phyloP scores from a whole-genome alignment of 2,113 vertebrate genomes.

The Calyptommatus sinebrachiatus region DNA sequence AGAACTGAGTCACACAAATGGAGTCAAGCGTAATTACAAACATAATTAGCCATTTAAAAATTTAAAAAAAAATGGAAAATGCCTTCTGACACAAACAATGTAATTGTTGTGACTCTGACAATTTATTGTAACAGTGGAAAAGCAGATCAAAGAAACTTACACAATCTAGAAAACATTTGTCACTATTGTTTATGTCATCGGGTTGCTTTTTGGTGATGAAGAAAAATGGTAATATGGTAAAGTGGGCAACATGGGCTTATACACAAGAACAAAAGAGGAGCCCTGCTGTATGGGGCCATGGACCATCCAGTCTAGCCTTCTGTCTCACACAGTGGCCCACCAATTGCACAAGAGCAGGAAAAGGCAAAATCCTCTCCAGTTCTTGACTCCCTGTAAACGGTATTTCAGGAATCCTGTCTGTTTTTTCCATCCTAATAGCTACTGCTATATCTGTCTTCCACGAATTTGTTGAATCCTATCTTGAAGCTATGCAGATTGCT shows the following conservation, averaged over 20 bases:
- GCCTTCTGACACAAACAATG: constrained; percentile 7
- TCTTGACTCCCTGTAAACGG: too few relatives aligned
- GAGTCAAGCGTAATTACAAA: constrained; percentile 48
- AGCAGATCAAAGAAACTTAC: constrained; percentile 11
- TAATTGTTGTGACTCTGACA: not conserved
- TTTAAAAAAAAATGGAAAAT: constrained; percentile 27
- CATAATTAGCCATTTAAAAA: constrained; percentile 46
- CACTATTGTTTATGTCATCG: constrained; percentile 25
- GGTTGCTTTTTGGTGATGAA: constrained; percentile 8
- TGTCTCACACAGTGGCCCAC: too few relatives aligned
- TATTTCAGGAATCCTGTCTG: too few relatives aligned
- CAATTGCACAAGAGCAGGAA: too few relatives aligned
- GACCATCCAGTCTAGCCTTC: too few relatives aligned
- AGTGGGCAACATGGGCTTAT: not conserved
- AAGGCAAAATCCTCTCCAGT: too few relatives aligned
- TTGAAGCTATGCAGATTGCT: too few relatives aligned
- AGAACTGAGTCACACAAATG: constrained; percentile 48
- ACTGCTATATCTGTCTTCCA: too few relatives aligned
- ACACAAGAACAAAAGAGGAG: too few relatives aligned
- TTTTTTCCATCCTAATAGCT: too few relatives aligned
- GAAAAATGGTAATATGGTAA: constrained; percentile 27
- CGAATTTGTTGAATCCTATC: too few relatives aligned
- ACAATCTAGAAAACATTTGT: constrained; percentile 18
- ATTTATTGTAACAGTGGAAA: constrained; percentile 18
- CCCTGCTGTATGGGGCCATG: too few relatives aligned